phyloP scores from a whole-genome alignment of 2,888 invertebrate species.

The Aphodius sticticus region DNA sequence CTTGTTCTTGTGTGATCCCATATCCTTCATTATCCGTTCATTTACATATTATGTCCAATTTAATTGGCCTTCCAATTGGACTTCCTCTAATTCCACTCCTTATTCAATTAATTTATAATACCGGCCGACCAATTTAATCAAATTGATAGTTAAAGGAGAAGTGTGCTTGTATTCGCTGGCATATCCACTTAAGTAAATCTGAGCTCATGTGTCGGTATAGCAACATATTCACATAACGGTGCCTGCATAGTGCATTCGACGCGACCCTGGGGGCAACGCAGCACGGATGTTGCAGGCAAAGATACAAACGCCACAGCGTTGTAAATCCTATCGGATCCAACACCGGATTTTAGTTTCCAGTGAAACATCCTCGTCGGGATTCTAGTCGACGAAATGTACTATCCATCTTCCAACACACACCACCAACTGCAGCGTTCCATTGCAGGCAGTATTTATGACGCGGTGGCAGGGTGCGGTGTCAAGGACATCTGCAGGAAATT shows the following conservation, averaged over 20 bases:
- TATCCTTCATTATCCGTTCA: no score
- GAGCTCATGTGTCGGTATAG: background rate
- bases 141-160: no score
- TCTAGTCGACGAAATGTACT: background rate
- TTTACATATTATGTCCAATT: no score
- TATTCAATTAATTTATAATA: no score
- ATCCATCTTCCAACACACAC: background rate
- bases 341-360: background rate
- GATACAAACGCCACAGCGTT: background rate
- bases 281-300: background rate
- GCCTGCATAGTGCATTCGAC: background rate
- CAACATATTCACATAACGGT: background rate
- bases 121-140: no score
- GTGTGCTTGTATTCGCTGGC: background rate
- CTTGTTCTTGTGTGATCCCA: no score
- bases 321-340: slow-evolving; percentile 4
- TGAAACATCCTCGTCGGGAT: background rate
- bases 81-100: no score
- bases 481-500: background rate
- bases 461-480: background rate
- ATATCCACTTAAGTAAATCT: background rate
- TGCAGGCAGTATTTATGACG: no score
- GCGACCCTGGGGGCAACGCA: background rate
- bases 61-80: no score
- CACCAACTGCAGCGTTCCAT: background rate